These are phyloP conservation scores for Tenthredo scrophulariae DNA, from an alignment of 2,888 invertebrate species.

Conservation along the genomic window DNA sequence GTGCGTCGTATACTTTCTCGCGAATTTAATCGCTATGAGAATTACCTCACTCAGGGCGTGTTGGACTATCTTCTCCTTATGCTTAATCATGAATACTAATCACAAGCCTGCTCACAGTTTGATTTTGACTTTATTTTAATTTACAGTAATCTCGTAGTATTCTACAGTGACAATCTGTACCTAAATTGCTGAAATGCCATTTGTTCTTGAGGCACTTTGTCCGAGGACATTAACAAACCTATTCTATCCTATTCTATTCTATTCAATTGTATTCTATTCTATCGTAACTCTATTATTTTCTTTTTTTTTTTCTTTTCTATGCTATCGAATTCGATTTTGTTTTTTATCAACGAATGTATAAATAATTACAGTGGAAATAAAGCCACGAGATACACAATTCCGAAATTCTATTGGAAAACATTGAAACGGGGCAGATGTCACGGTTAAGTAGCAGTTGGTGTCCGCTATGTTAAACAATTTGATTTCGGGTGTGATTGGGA, in stretches of 20 bases:
- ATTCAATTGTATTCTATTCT: background rate
- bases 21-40: background rate
- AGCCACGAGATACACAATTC: background rate
- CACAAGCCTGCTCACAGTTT: background rate
- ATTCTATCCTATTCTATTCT: background rate
- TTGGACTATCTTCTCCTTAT: background rate
- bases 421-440: conserved; percentile 71
- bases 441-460: conserved; percentile 77
- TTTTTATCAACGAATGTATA: background rate
- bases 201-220: background rate
- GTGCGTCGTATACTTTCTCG: background rate
- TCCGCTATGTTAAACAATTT: conserved; percentile 76
- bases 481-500: conserved; percentile 76
- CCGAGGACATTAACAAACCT: background rate
- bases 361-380: background rate
- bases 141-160: background rate
- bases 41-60: background rate
- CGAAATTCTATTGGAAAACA: background rate
- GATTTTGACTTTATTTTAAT: background rate
- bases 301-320: background rate
- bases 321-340: background rate
- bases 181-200: background rate
- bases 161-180: background rate
- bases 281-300: too few species aligned
- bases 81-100: too few species aligned